Evolutionary conservation across 2,888 invertebrate genomes (phyloP), one percentile per base, ranked within the genome.

Genomic region (Pterostichus madidus): DNA sequence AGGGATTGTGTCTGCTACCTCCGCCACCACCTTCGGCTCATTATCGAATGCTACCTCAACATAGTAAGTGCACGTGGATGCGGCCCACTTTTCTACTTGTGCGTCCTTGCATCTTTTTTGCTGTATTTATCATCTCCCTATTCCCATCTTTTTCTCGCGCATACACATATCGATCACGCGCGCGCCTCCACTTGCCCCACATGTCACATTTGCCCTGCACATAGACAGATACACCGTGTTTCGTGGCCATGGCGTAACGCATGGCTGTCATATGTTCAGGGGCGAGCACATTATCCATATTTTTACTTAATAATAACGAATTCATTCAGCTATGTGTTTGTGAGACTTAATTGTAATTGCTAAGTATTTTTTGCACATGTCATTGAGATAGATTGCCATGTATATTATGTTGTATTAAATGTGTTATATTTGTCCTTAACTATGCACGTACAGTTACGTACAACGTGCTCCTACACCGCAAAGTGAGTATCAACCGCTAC

Each of bases 1-100:
- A 90, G 84, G 89, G 89, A 84, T 87, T 90, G 84, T 89, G 89
- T 85, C 85, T 90, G 84, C 84, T 89, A 84, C 89, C 89, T 80
- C 88, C 88, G 84, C 88, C 88, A 77, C 86, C 86, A 17, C 85
- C 86, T 61, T 71, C 68, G 46, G 84, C 84, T 75, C 89, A 88
- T 85, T 89, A 88, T 85, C 87, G 89, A 86, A 89, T 89, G 88
- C 87, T 90, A 86, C 87, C 87, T 84, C 87, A 85, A 24, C 87
- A 87, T 86, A 86, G 88, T 88, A 88, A 88, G 88, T 88, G 84
- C 31, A 77, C 77, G 77, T 77, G 77, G 77, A 77, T 71, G 53
- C 80, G 71, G 73, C 71, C 80, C 73, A 73, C 49, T 80, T 80
- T 68, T 68, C 53, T 81, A 71, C 80, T 68, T 80, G 24, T 49